Percentiles rank a stretch among this genome's conserved stretches.
Evolutionary conservation across 2,797 vertebrate genomes (phyloP).

Genomic region (Megalops cyprinoides): DNA sequence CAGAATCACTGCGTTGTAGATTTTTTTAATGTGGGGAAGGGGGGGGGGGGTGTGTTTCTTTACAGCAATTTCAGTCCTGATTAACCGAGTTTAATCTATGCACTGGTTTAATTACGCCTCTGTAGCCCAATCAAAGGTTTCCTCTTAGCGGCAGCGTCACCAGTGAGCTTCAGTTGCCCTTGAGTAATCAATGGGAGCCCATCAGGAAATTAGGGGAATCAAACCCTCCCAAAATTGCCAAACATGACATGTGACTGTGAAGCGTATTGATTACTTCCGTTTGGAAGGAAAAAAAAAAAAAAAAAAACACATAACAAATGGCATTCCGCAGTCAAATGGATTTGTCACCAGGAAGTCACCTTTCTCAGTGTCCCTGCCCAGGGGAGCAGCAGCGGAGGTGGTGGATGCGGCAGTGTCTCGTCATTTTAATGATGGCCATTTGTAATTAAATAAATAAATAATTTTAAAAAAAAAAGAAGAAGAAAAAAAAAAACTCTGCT

Average conservation of each 20-base stretch:
- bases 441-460: neutral
- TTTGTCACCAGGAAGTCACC: neutral
- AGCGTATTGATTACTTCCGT: conserved; percentile 39
- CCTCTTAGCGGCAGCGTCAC: neutral
- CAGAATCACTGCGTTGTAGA: neutral
- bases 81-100: neutral
- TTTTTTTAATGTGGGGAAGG: neutral
- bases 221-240: conserved; percentile 39
- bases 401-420: neutral
- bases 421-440: neutral
- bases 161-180: conserved; percentile 25
- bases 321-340: conserved; percentile 15
- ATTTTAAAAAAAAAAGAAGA: neutral
- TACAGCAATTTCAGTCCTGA: conserved; percentile 14
- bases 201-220: conserved; percentile 42
- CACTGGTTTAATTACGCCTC: neutral
- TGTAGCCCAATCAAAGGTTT: neutral
- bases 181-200: conserved; percentile 38
- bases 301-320: conserved; percentile 26
- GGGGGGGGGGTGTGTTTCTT: neutral
- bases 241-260: conserved; percentile 38
- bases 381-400: neutral
- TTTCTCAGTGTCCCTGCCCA: too few species aligned
- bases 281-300: neutral
- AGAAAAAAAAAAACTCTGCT: neutral